A percentile compares a stretch with the other conserved stretches of the same genome.
Evolutionary conservation across 2,113 vertebrate genomes (phyloP).

Genomic region (Sceloporus tristichus): DNA sequence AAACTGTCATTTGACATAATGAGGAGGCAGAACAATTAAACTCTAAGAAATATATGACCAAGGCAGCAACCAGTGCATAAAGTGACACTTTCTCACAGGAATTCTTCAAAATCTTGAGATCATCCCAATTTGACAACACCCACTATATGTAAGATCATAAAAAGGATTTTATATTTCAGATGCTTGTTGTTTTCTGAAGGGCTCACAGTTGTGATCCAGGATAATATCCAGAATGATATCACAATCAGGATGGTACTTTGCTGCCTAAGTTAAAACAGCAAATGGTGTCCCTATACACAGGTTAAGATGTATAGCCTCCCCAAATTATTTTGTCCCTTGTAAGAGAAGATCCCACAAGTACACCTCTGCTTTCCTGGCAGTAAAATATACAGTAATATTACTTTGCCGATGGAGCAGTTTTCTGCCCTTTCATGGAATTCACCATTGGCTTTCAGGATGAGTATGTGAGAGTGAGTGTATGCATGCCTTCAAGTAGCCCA

Average conservation of each 20-base stretch:
- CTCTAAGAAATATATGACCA: neutral
- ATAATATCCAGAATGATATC: neutral
- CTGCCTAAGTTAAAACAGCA: neutral
- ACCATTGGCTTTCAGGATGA: neutral
- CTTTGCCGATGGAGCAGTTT: neutral
- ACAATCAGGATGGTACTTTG: neutral
- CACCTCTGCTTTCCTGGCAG: neutral
- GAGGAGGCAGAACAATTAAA: constrained; percentile 19
- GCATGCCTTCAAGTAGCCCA: no score
- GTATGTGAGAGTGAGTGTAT: no score
- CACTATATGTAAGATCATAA: neutral
- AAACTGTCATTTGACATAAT: neutral
- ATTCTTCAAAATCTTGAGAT: neutral
- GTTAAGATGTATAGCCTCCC: neutral
- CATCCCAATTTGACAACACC: neutral
- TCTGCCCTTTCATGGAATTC: neutral
- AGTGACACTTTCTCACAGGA: neutral
- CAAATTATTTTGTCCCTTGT: neutral
- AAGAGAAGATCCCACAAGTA: neutral
- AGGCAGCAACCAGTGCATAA: neutral
- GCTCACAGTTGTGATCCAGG: neutral
- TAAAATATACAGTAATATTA: neutral
- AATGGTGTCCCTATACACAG: neutral
- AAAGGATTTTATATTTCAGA: neutral
- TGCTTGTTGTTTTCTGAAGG: neutral